phyloP scores from a whole-genome alignment of 2,797 vertebrate genomes.

The Hirundo rustica region DNA sequence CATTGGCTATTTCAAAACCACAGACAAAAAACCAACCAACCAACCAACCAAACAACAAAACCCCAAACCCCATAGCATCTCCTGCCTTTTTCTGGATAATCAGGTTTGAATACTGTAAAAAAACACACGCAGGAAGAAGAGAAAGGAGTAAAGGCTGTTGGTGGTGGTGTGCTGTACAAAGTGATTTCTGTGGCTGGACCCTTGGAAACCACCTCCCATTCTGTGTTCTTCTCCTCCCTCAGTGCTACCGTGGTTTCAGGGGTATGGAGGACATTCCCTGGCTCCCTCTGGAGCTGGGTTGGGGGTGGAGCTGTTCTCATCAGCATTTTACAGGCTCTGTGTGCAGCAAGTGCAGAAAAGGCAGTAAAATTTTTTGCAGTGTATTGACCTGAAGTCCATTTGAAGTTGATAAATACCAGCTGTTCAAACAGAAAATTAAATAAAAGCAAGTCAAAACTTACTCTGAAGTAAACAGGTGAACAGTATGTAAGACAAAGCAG shows the following conservation, averaged over 20 bases:
- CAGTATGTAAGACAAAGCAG: conserved; percentile 68
- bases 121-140: rapidly evolving
- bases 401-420: conserved; percentile 70
- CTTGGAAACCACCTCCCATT: rapidly evolving
- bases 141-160: background rate
- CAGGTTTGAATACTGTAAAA: no score
- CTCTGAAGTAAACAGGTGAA: conserved; percentile 71
- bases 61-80: background rate
- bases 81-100: background rate
- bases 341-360: conserved; percentile 24
- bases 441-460: conserved; percentile 69
- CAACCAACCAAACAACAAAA: no score
- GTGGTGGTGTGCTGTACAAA: rapidly evolving
- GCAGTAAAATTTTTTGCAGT: conserved; percentile 3
- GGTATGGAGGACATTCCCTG: background rate
- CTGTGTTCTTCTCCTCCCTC: background rate
- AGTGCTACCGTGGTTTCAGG: background rate
- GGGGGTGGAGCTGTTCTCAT: background rate
- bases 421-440: conserved; percentile 65
- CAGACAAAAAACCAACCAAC: no score
- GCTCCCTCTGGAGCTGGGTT: background rate
- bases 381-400: conserved; percentile 47
- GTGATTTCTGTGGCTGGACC: background rate
- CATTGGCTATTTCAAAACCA: background rate
- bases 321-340: background rate